Conservation (phyloP, 2,113 vertebrate species). For the Proteles cristata region DNA sequence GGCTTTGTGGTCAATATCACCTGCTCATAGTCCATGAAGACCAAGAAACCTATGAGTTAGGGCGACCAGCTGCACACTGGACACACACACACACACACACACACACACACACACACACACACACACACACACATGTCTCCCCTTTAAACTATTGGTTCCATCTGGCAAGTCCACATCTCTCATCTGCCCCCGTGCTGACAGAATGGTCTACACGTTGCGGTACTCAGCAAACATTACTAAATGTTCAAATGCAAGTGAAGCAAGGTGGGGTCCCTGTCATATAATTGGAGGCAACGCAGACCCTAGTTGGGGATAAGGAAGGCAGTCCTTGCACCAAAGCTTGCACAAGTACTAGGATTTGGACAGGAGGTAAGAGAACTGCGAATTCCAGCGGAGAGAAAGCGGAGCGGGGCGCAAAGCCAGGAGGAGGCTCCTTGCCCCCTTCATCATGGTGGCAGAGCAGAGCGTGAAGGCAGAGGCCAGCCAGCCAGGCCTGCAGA, state of each 20-base stretch:
- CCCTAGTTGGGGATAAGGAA: not conserved
- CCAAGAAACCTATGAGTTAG: not conserved
- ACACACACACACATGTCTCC: not conserved
- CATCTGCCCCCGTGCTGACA: not conserved
- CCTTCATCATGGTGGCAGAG: rapidly evolving
- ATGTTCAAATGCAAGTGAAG: rapidly evolving
- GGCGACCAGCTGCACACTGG: too few species aligned
- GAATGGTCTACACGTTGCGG: not conserved
- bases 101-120: not conserved
- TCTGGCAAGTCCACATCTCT: not conserved
- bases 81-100: not conserved
- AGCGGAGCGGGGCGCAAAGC: not conserved
- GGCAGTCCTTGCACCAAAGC: not conserved
- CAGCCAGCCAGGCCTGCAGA: not conserved
- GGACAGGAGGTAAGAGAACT: too few species aligned
- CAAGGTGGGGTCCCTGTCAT: not conserved
- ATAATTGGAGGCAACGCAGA: rapidly evolving
- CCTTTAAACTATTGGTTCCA: not conserved
- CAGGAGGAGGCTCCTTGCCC: too few species aligned
- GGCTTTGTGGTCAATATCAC: too few species aligned
- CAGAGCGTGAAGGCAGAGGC: not conserved
- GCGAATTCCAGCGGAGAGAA: not conserved
- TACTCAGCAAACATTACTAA: not conserved
- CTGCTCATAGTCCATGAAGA: not conserved
- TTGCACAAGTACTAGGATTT: not conserved